A percentile compares a stretch with the other conserved stretches of the same genome.
Evolutionary conservation across 2,797 vertebrate species (phyloP).

Genomic region (Amphiprion clarkii): DNA sequence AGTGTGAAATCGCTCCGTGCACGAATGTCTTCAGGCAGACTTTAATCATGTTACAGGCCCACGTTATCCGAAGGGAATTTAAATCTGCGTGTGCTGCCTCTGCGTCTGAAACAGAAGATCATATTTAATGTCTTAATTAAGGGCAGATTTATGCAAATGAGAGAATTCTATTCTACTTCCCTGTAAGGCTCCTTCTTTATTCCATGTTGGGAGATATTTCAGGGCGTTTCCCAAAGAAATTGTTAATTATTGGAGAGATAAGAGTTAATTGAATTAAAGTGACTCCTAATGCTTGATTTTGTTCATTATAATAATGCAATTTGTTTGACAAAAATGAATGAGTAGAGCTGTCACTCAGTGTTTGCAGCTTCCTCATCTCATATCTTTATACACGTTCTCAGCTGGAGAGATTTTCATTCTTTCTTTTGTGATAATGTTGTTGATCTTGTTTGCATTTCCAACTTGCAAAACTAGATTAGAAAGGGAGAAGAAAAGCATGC

Average conservation of each 20-base stretch:
- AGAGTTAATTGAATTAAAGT: slow-evolving; percentile 71
- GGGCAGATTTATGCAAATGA: slow-evolving; percentile 74
- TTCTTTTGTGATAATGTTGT: not conserved
- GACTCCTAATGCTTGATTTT: slow-evolving; percentile 24
- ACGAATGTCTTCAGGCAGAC: slow-evolving; percentile 68
- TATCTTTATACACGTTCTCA: not conserved
- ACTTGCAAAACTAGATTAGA: not conserved
- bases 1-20: slow-evolving; percentile 75
- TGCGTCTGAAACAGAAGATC: slow-evolving; percentile 52
- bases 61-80: slow-evolving; percentile 47
- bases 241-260: slow-evolving; percentile 42
- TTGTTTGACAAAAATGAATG: slow-evolving; percentile 37
- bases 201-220: slow-evolving; percentile 51
- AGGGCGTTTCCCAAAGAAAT: slow-evolving; percentile 34
- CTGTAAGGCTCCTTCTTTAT: slow-evolving; percentile 49
- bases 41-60: slow-evolving; percentile 76
- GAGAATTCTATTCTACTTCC: slow-evolving; percentile 44
- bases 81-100: slow-evolving; percentile 29
- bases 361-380: not conserved
- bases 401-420: not conserved
- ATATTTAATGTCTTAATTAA: slow-evolving; percentile 82
- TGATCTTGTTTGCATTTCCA: not conserved
- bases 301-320: not conserved
- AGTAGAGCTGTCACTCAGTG: slow-evolving; percentile 4
- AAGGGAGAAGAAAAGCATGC: not conserved